phyloP scores from a whole-genome alignment of 2,888 invertebrate species.

The Amiota mariae region DNA sequence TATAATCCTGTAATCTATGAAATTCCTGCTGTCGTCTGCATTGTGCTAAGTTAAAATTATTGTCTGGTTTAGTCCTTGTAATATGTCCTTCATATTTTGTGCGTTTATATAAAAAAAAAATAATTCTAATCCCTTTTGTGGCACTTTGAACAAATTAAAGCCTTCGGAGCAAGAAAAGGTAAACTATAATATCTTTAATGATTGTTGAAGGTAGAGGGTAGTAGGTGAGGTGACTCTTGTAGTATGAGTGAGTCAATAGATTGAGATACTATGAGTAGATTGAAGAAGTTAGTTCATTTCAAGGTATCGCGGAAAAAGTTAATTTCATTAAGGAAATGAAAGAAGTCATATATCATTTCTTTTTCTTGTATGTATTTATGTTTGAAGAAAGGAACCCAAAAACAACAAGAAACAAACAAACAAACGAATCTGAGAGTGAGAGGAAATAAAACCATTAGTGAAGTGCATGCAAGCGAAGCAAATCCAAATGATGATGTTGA shows the following conservation, averaged over 20 bases:
- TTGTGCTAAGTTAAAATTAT: slow-evolving; percentile 49
- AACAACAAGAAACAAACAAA: too few species aligned
- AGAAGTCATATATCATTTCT: slow-evolving; percentile 63
- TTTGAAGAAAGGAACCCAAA: too few species aligned
- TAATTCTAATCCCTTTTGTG: slow-evolving; percentile 9
- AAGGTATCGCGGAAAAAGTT: slow-evolving; percentile 51
- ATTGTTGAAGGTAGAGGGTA: too few species aligned
- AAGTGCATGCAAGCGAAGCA: slow-evolving; percentile 47
- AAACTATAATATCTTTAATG: too few species aligned
- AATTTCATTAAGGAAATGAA: slow-evolving; percentile 67
- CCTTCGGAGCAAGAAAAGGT: too few species aligned
- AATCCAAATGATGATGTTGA: too few species aligned
- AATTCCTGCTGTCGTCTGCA: slow-evolving; percentile 27
- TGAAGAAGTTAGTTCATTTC: neutral
- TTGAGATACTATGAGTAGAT: too few species aligned
- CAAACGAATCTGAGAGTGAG: neutral
- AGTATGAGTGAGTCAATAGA: too few species aligned
- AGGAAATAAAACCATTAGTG: slow-evolving; percentile 55
- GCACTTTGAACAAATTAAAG: slow-evolving; percentile 34
- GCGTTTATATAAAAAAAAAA: too few species aligned
- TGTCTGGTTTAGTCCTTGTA: slow-evolving; percentile 33
- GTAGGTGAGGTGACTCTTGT: neutral
- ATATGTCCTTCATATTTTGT: too few species aligned
- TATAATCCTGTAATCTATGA: slow-evolving; percentile 20
- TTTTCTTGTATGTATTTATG: too few species aligned